phyloP scores from a whole-genome alignment of 2,888 invertebrate genomes.

The Cantharis rustica region DNA sequence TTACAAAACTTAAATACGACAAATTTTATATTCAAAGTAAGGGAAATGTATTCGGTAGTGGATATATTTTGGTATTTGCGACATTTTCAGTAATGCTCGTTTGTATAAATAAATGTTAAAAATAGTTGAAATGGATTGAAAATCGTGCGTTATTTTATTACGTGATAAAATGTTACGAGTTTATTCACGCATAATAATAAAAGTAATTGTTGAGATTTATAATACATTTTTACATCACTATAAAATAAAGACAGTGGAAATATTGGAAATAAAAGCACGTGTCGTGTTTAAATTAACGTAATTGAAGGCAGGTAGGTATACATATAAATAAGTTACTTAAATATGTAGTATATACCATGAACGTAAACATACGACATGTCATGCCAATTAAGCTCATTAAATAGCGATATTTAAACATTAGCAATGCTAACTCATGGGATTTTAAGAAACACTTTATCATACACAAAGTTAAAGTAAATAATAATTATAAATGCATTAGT shows the following conservation, averaged over 20 bases:
- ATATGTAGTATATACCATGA: neutral
- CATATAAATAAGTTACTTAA: neutral
- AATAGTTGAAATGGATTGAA: neutral
- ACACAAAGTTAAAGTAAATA: neutral
- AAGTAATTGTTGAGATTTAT: neutral
- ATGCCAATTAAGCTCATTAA: neutral
- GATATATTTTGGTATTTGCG: neutral
- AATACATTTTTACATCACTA: neutral
- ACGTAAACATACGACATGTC: neutral
- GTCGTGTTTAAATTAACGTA: neutral
- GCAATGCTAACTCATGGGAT: neutral
- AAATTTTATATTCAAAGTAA: neutral
- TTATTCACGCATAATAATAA: neutral
- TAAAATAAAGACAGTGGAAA: neutral
- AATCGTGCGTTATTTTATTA: neutral
- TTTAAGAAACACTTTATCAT: neutral
- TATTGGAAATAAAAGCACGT: neutral
- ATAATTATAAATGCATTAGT: neutral
- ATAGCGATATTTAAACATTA: neutral
- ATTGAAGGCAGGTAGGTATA: neutral
- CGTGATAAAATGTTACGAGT: neutral
- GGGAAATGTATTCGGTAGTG: neutral
- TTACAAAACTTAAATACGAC: neutral
- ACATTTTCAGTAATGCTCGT: neutral
- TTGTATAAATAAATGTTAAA: neutral